Percentiles rank a stretch among this genome's conserved stretches.
Evolutionary conservation across 2,888 invertebrate genomes (phyloP).

Genomic region (Cordylochernes scorpioides): DNA sequence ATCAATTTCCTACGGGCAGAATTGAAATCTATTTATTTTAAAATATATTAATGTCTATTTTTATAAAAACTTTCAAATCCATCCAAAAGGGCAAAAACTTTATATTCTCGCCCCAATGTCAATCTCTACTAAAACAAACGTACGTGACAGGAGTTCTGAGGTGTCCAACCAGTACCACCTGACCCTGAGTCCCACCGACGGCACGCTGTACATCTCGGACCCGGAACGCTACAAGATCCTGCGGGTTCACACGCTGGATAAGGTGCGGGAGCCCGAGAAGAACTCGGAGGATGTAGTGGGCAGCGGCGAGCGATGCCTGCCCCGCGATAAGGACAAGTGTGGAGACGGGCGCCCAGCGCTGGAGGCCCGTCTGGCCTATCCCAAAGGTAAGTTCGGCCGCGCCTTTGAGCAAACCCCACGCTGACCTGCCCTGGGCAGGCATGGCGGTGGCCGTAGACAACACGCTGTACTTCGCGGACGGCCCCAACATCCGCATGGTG

Average conservation of each 20-base stretch:
- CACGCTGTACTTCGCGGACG: slow-evolving; percentile 73
- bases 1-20: too few species aligned
- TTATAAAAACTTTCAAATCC: too few species aligned
- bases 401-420: background rate
- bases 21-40: too few species aligned
- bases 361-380: slow-evolving; percentile 76
- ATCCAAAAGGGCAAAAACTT: too few species aligned
- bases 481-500: slow-evolving; percentile 75
- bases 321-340: slow-evolving; percentile 77
- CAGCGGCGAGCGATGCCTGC: slow-evolving; percentile 70
- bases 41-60: too few species aligned
- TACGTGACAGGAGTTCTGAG: slow-evolving; percentile 22
- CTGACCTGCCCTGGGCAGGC: slow-evolving; percentile 19
- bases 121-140: background rate
- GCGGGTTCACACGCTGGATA: slow-evolving; percentile 49
- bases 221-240: slow-evolving; percentile 85
- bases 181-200: slow-evolving; percentile 76
- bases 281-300: slow-evolving; percentile 89
- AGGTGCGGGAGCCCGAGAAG: slow-evolving; percentile 55
- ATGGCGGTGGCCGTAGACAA: slow-evolving; percentile 59
- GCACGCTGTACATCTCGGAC: slow-evolving; percentile 76
- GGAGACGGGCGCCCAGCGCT: slow-evolving; percentile 79
- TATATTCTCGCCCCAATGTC: too few species aligned
- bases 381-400: slow-evolving; percentile 56
- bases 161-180: slow-evolving; percentile 91